These are phyloP conservation scores for Paraplagusia blochii DNA, from an alignment of 2,113 vertebrate genomes.

Conservation along the genomic window DNA sequence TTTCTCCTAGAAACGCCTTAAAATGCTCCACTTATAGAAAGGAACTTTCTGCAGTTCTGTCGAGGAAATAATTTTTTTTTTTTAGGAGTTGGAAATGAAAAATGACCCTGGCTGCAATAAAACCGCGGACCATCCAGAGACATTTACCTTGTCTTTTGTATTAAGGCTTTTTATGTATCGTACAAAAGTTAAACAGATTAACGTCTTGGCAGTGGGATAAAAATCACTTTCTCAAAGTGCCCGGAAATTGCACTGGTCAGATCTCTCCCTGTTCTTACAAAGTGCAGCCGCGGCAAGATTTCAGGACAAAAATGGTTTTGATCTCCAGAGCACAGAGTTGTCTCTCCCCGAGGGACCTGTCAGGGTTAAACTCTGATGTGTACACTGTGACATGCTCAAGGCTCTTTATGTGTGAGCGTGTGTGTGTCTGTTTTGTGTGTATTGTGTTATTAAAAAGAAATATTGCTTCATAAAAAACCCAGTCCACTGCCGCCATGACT, in stretches of 20 bases:
- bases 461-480: conserved; percentile 72
- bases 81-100: conserved; percentile 4
- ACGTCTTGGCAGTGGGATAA: conserved; percentile 5
- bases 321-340: conserved; percentile 35
- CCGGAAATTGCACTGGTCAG: conserved; percentile 26
- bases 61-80: conserved; percentile 8
- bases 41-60: conserved; percentile 3
- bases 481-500: conserved; percentile 12
- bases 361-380: conserved; percentile 66
- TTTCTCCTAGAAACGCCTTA: neutral
- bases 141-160: conserved; percentile 13
- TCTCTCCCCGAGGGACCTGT: conserved; percentile 38
- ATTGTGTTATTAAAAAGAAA: conserved; percentile 71
- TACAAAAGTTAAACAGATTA: conserved; percentile 40
- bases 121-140: conserved; percentile 10
- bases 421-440: conserved; percentile 40
- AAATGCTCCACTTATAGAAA: neutral
- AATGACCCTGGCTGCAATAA: conserved; percentile 12
- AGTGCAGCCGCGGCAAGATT: conserved; percentile 39
- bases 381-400: conserved; percentile 54
- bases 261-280: conserved; percentile 24
- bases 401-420: conserved; percentile 38
- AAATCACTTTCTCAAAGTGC: conserved; percentile 38
- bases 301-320: conserved; percentile 49
- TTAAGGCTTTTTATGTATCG: conserved; percentile 30